Base-by-base conservation (phyloP, 2,113 vertebrate species). In the Pomatostomus ruficeps region DNA sequence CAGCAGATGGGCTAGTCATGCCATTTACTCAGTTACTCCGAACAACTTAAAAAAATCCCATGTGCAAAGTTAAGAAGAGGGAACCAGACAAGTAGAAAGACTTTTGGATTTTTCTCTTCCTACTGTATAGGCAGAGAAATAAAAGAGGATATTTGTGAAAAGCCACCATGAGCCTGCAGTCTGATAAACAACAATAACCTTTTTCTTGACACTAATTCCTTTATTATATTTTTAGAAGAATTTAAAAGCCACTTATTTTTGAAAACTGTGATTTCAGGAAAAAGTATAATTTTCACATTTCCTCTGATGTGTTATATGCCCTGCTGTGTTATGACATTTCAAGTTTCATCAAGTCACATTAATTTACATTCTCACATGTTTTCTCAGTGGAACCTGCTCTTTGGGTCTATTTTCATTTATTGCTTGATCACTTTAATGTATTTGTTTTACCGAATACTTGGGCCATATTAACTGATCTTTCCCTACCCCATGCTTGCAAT, bases 281-380 rank as follows among this genome's bases (percentile, higher is more conserved):
- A 96, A 97, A 95, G 95, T 93, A 91, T 97, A 97, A 97, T 97
- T 97, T 97, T 97, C 95, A 95, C 94, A 97, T 97, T 97, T 95
- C 81, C 91, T 97, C 92, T 96, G 95, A 93, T 97, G 96, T 94
- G 84, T 92, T 84, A 76, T 38, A 71, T 92, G 74, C 90, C 97
- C 97, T 90, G 93, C 96, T 97, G 96, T 94, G 97, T 96, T 97
- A 96, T 95, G 95, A 96, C 96, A 97, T 97, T 97, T 93, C 38
- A 68, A 91, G 85, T 96, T 92, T 94, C 92, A 91, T 89, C 91
- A 67, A 79, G 67, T 91, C 89, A 95, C 68, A 66, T 79, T 93
- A 88, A 95, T 95, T 95, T 89, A 70, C 81, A 80, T 91, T 89
- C 65, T 80, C 86, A 65, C 88, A 72, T 83, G 72, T 79, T 95